Evolutionary conservation across 2,888 invertebrate genomes (phyloP).

Genomic region (Acrobasis suavella): DNA sequence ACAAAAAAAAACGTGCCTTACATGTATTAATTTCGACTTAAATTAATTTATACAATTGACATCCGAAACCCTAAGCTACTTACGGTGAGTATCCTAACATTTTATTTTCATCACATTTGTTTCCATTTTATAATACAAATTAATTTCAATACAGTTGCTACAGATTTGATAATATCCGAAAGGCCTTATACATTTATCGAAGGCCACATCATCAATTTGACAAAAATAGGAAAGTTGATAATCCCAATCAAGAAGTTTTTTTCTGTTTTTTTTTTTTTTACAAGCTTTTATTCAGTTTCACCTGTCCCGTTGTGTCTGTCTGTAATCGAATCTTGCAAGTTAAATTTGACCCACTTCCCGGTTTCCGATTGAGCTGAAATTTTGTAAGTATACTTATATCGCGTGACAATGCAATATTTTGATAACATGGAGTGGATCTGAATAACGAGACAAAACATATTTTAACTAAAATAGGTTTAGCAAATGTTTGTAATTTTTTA

Average conservation of each 20-base stretch:
- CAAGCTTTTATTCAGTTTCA: too few species aligned
- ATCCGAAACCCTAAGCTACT: slow-evolving; percentile 7
- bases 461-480: too few species aligned
- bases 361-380: too few species aligned
- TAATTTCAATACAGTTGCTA: background rate
- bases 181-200: background rate
- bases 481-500: too few species aligned
- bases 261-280: background rate
- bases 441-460: too few species aligned
- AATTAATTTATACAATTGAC: slow-evolving; percentile 16
- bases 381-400: too few species aligned
- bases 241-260: background rate
- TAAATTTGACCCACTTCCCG: too few species aligned
- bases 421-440: too few species aligned
- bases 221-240: background rate
- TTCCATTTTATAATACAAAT: slow-evolving; percentile 1
- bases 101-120: slow-evolving; percentile 5
- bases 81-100: background rate
- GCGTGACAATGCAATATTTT: too few species aligned
- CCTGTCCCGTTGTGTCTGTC: too few species aligned
- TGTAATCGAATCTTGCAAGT: too few species aligned
- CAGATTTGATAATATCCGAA: background rate
- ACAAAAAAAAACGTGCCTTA: background rate
- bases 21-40: slow-evolving; percentile 2
- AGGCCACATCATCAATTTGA: background rate